A percentile compares a stretch with the other conserved stretches of the same genome.
Conservation (phyloP, 1,140 invertebrate genomes). For the Drosophila fuyamai region DNA sequence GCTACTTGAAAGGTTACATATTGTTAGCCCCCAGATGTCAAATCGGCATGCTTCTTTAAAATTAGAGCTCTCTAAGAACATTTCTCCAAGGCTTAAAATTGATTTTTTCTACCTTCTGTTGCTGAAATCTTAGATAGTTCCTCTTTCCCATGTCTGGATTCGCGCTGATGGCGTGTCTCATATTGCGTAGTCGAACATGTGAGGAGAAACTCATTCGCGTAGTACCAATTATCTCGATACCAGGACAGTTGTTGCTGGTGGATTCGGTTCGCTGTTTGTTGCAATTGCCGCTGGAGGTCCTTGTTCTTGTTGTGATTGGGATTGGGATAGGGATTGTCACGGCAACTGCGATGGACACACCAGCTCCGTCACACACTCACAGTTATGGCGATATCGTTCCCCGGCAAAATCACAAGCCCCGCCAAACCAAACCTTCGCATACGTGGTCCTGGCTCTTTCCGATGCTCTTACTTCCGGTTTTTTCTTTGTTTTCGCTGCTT, state of each 20-base stretch:
- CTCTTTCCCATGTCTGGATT: background rate
- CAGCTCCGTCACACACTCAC: constrained; percentile 14
- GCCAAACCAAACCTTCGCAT: constrained; percentile 14
- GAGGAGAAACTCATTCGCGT: constrained; percentile 31
- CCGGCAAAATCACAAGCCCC: constrained; percentile 50
- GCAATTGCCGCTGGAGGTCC: constrained; percentile 27
- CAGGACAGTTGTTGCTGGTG: constrained; percentile 19
- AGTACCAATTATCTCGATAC: constrained; percentile 61
- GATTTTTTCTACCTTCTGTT: background rate
- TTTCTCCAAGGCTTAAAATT: too few species aligned
- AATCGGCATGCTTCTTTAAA: too few species aligned
- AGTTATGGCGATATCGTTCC: constrained; percentile 20
- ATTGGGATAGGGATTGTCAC: constrained; percentile 69
- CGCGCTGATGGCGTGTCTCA: constrained; percentile 5
- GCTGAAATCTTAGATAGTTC: background rate
- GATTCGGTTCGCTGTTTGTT: constrained; percentile 21
- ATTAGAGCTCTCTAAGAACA: too few species aligned
- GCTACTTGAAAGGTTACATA: too few species aligned
- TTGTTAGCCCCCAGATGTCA: too few species aligned
- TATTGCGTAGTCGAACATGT: constrained; percentile 33
- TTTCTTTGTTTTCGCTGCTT: constrained; percentile 20
- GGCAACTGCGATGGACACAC: constrained; percentile 64
- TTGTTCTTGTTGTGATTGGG: constrained; percentile 58
- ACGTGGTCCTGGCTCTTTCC: constrained; percentile 9
- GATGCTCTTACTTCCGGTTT: constrained; percentile 2